A percentile compares a stretch with the other conserved stretches of the same genome.
These are phyloP conservation scores for Allobates femoralis DNA, from an alignment of 2,797 vertebrate species.

Conservation along the genomic window DNA sequence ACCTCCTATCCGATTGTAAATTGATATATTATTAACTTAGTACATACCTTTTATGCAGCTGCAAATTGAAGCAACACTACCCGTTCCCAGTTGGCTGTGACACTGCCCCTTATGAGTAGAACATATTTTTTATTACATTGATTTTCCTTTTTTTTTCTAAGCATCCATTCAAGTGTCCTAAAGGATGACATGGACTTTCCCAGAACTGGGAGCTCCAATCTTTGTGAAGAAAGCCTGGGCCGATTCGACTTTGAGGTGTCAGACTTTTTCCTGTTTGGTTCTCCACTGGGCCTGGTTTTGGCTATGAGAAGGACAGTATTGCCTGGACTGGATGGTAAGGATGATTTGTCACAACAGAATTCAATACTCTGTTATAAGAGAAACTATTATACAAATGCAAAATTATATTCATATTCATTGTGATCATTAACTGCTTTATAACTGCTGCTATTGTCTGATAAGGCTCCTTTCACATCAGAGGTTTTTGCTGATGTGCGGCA, in stretches of 20 bases:
- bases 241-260: slow-evolving; percentile 95
- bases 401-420: neutral
- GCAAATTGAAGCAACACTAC: neutral
- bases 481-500: no score
- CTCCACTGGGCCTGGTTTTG: slow-evolving; percentile 92
- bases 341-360: neutral
- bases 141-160: slow-evolving; percentile 59
- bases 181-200: slow-evolving; percentile 84
- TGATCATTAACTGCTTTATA: neutral
- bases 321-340: slow-evolving; percentile 88
- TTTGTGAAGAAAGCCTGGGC: slow-evolving; percentile 82
- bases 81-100: neutral
- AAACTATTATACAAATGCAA: neutral
- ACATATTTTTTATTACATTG: neutral
- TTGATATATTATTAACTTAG: no score
- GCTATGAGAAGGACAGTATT: slow-evolving; percentile 96
- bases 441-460: neutral
- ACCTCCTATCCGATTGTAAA: no score
- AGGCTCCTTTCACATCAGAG: no score
- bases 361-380: neutral
- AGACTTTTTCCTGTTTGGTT: slow-evolving; percentile 95
- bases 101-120: neutral
- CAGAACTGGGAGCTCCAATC: slow-evolving; percentile 73
- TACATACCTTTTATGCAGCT: no score
- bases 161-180: slow-evolving; percentile 82